These are phyloP conservation scores for Caerostris darwini DNA, from an alignment of 1,140 invertebrate genomes.

Conservation along the genomic window DNA sequence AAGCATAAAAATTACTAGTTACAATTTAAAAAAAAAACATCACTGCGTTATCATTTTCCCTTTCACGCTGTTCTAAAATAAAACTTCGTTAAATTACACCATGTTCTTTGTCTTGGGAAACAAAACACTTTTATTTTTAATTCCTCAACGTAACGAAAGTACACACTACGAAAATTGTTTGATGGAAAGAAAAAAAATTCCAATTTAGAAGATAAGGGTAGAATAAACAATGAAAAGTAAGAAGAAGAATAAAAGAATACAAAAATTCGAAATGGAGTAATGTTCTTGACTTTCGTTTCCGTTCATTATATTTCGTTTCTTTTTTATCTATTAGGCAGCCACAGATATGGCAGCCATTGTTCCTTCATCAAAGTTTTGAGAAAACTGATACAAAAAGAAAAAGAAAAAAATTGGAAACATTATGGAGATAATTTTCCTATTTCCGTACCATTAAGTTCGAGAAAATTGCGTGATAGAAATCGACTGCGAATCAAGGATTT, in stretches of 20 bases:
- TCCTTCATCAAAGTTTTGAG: slow-evolving; percentile 18
- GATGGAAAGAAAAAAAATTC: background rate
- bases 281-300: background rate
- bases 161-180: background rate
- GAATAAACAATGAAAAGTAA: background rate
- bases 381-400: too few species aligned
- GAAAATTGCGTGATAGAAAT: slow-evolving; percentile 58
- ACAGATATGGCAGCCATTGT: background rate
- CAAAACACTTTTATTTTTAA: background rate
- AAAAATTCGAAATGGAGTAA: background rate
- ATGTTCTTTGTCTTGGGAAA: too few species aligned
- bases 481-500: background rate
- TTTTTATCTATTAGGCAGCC: background rate
- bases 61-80: too few species aligned
- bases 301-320: background rate
- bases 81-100: too few species aligned
- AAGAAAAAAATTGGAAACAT: background rate
- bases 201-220: background rate
- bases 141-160: background rate
- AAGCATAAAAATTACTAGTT: too few species aligned
- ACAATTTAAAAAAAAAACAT: too few species aligned
- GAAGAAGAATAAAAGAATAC: background rate
- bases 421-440: slow-evolving; percentile 57
- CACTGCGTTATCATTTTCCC: background rate
- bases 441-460: slow-evolving; percentile 48